Percentiles rank a stretch among this genome's conserved stretches.
Conservation (phyloP, 2,888 invertebrate genomes). For the Chloroclysta siterata region DNA sequence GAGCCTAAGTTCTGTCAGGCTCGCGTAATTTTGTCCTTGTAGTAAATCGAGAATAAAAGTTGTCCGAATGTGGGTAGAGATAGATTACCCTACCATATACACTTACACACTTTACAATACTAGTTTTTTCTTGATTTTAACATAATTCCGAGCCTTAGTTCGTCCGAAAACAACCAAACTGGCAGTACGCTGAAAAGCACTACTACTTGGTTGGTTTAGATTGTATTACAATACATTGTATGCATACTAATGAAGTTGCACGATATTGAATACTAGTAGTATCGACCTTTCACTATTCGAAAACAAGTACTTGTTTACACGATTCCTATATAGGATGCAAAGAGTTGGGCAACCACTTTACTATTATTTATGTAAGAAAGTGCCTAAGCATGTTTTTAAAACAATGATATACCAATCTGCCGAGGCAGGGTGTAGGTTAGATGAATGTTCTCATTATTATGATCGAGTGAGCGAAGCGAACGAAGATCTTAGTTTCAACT, state of each 20-base stretch:
- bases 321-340: constrained; percentile 11
- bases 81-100: no score
- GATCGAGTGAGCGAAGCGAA: no score
- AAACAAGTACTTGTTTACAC: constrained; percentile 1
- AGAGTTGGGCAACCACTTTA: constrained; percentile 3
- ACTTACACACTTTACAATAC: no score
- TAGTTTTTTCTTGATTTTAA: no score
- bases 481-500: no score
- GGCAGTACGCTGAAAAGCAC: constrained; percentile 37
- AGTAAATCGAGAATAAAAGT: neutral
- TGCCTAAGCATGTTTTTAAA: neutral
- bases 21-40: no score
- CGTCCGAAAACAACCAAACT: neutral
- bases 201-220: neutral
- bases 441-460: no score
- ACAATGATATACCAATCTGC: neutral
- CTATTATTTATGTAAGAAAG: neutral
- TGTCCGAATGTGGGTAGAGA: neutral
- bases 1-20: neutral
- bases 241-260: constrained; percentile 16
- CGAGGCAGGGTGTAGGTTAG: neutral
- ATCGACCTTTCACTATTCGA: constrained; percentile 22
- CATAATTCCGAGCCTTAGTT: no score
- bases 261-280: constrained; percentile 5
- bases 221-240: constrained; percentile 24